Conservation (phyloP, 2,888 invertebrate genomes). For the Neoscelio sp. region DNA sequence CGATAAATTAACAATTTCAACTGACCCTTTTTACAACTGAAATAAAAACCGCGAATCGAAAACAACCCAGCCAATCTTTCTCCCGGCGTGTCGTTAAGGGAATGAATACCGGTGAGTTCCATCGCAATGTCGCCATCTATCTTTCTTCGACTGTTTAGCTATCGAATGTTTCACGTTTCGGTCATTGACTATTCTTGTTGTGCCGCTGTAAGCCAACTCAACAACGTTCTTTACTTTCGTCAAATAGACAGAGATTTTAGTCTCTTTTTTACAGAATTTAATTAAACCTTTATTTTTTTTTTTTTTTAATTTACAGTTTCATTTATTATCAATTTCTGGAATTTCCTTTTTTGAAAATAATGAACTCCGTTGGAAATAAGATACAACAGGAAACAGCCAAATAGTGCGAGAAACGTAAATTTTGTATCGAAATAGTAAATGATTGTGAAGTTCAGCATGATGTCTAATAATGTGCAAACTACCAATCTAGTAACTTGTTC, state of each 20-base stretch:
- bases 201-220: slow-evolving; percentile 28
- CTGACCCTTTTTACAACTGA: slow-evolving; percentile 26
- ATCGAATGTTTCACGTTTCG: slow-evolving; percentile 18
- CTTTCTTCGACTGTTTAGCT: slow-evolving; percentile 46
- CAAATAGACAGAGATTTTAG: slow-evolving; percentile 15
- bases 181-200: slow-evolving; percentile 53
- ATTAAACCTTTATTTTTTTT: no score
- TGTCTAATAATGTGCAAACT: slow-evolving; percentile 24
- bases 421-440: no score
- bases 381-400: no score
- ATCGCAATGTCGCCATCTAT: slow-evolving; percentile 57
- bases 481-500: slow-evolving; percentile 33
- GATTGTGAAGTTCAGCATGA: no score
- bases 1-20: slow-evolving; percentile 60
- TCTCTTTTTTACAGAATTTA: no score
- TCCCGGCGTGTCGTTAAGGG: slow-evolving; percentile 56
- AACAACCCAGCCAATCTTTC: slow-evolving; percentile 35
- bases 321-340: no score
- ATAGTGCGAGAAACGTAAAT: no score
- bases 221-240: slow-evolving; percentile 34
- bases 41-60: slow-evolving; percentile 47
- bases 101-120: slow-evolving; percentile 51
- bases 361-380: no score
- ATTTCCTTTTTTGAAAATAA: no score
- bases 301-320: no score